A percentile compares a stretch with the other conserved stretches of the same genome.
Conservation (phyloP, 2,888 invertebrate genomes). For the Carterocephalus palaemon region DNA sequence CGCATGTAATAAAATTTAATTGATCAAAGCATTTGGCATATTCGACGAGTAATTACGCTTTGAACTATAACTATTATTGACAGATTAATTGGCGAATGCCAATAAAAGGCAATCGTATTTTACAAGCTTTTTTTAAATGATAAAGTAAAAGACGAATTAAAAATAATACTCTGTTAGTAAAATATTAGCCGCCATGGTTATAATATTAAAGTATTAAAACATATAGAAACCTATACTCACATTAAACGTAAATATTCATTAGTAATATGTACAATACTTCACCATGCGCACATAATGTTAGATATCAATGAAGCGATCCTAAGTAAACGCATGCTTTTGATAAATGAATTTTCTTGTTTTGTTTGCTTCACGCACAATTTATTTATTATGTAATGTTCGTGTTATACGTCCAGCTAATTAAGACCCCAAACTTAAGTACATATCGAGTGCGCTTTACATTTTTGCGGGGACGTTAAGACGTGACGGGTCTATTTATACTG, state of each 20-base stretch:
- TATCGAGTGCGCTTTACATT: conserved; percentile 20
- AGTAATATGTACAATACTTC: too few relatives aligned
- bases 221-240: too few relatives aligned
- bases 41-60: conserved; percentile 45
- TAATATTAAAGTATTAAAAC: too few relatives aligned
- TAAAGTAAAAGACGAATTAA: neutral
- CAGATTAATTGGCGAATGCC: too few relatives aligned
- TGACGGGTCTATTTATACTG: conserved; percentile 47
- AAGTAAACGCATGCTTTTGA: conserved; percentile 50
- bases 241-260: too few relatives aligned
- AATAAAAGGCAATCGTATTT: too few relatives aligned
- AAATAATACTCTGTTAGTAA: conserved; percentile 6
- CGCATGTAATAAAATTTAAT: conserved; percentile 73
- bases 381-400: conserved; percentile 68
- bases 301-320: neutral
- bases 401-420: conserved; percentile 45
- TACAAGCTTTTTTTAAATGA: too few relatives aligned
- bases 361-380: conserved; percentile 74
- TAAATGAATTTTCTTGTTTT: conserved; percentile 73
- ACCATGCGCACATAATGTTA: conserved; percentile 15
- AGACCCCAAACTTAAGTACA: conserved; percentile 37
- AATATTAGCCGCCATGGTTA: conserved; percentile 30
- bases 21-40: conserved; percentile 67
- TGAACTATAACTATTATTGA: conserved; percentile 29
- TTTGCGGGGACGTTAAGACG: conserved; percentile 24